Base-by-base conservation (phyloP, 2,113 vertebrate species). In the Labeo rohita region DNA sequence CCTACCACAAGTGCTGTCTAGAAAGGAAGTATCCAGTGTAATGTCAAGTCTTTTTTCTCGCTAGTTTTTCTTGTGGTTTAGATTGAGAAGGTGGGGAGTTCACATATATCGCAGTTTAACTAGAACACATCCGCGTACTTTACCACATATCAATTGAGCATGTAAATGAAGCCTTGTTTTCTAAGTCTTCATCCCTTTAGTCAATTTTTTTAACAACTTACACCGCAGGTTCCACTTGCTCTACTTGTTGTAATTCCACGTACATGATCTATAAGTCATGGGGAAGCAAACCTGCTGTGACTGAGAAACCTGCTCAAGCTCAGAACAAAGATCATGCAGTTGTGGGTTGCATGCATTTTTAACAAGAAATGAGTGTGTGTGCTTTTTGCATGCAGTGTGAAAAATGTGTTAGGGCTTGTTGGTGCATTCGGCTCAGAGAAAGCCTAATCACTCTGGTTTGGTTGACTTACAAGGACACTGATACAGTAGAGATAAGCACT, bases 61-160 rank as follows among this genome's bases (percentile, higher is more conserved):
- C 18, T 59, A 59, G 18, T 9, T 59, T 8, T 59, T 49, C 43
- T 65, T 80, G 79, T 49, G 79, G 79, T 80, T 4, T 47, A 66
- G 59, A 66, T 80, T 66, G 79, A 66, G 79, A 80, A 6, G 79
- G 79, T 80, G 79, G 79, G 79, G 79, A 80, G 43, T 80, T 80
- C 79, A 80, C 79, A 15, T 16, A 80, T 66, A 18, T 66, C 59
- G 16, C n/a, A 18, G 12, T 18, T 49, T 49, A 47, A 47, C 56
- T 11, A 80, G 13, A 80, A 80, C 79, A 28, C 56, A 16, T 47
- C 59, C 23, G 4, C 13, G 12, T 80, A 80, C 79, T 80, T 80
- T 80, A 80, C 59, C 79, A 80, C 10, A 47, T 54, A n/a, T 18
- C 23, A 59, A 39, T 10, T 3, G 21, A 15, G 11, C 13, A 80